A percentile compares a stretch with the other conserved stretches of the same genome.
These are phyloP conservation scores for Dolichoris vasculosae DNA, from an alignment of 1,140 invertebrate genomes.

Conservation along the genomic window DNA sequence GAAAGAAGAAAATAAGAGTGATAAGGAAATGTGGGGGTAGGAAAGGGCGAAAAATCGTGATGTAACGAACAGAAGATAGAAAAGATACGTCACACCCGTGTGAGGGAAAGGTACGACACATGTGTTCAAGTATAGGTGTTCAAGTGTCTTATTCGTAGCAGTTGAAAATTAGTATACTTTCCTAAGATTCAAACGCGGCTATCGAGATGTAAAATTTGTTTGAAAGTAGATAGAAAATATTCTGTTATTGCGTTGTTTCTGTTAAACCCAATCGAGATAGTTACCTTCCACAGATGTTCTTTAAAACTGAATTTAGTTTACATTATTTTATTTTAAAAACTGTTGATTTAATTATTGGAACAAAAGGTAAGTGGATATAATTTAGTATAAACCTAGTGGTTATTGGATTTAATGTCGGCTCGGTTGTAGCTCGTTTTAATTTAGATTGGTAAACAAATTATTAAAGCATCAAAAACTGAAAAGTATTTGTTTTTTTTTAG, in stretches of 20 bases:
- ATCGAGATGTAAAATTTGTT: slow-evolving; percentile 10
- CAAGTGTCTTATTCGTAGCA: slow-evolving; percentile 19
- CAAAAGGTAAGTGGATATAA: neutral
- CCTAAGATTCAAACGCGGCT: neutral
- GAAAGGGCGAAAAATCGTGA: slow-evolving; percentile 41
- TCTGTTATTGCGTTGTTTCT: neutral
- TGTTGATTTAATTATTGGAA: neutral
- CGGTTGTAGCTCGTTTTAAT: too few relatives aligned
- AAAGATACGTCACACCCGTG: neutral
- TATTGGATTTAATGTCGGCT: too few relatives aligned
- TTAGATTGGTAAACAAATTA: neutral
- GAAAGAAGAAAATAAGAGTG: slow-evolving; percentile 44
- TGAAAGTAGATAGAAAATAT: neutral
- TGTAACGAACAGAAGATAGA: slow-evolving; percentile 24
- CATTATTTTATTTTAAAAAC: neutral
- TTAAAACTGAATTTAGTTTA: neutral
- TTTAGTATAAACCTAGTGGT: neutral
- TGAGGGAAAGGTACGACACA: neutral
- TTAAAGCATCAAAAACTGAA: neutral
- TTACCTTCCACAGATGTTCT: too few relatives aligned
- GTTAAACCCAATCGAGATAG: neutral
- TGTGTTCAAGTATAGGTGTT: neutral
- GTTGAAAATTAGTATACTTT: slow-evolving; percentile 36
- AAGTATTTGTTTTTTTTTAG: neutral
- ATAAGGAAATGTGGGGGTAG: slow-evolving; percentile 39